Base-by-base conservation (phyloP, 1,140 invertebrate genomes). In the Zaprionus ghesquierei region DNA sequence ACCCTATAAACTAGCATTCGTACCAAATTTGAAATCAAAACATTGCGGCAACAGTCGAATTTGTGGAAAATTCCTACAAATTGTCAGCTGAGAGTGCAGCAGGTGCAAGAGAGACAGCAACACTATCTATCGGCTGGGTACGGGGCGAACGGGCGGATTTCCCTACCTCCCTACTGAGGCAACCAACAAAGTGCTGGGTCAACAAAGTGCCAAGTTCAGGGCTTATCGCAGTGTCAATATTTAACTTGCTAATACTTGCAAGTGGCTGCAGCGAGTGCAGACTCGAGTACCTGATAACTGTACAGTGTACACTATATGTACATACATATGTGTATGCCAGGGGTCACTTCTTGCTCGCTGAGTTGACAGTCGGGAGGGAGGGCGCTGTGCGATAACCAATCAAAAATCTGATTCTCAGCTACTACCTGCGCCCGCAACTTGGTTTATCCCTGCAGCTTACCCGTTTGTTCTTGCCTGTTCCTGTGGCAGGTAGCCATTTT, bases 401-500 rank as follows among this genome's bases (percentile, higher is more conserved):
- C 65, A 58, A 55, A 18, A 31, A 10, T 15, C 44, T 27, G 1
- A 31, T 12, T 35, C 9, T 20, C 53, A 8, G n/a, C 1, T 18
- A n/a, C n/a, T 64, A 65, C 69, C 59, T 63, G 35, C 2, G 5
- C 15, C 27, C 18, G 60, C 31, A 13, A 3, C 18, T 8, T 6
- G 69, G 69, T 29, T 58, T 50, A 71, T 51, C 60, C 61, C 51
- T 25, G n/a, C 22, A 22, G 49, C 23, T 10, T 3, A n/a, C 3
- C 3, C 3, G 6, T 22, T 23, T 62, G 79, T 64, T 51, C 44
- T 33, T 44, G 61, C 79, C 60, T 81, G 75, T 66, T 44, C 18
- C 31, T 5, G 15, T n/a, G 3, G 5, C 6, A 20, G 6, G 41
- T 46, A 46, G 41, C 15, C 41, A 46, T 46, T 46, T 46, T 46